Base-by-base conservation (phyloP, 2,113 vertebrate species). In the Oryzias melastigma region DNA sequence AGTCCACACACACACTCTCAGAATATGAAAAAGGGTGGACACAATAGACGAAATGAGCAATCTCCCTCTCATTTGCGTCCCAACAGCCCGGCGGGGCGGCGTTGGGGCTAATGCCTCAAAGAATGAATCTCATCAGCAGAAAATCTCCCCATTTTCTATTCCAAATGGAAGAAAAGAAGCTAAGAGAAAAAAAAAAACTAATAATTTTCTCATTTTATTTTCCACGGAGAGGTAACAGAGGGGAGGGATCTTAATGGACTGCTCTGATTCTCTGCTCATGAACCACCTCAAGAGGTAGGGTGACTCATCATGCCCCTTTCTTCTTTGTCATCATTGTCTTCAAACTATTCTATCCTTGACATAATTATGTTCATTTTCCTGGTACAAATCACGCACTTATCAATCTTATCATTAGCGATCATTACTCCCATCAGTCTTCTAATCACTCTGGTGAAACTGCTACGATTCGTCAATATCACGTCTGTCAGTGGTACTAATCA, bases 101-200 rank as follows among this genome's bases (percentile, higher is more conserved):
- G 58, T 58, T 65, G 44, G 46, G 71, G 77, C 75, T 73, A 77
- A 83, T 35, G 27, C 62, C 64, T 66, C 22, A 41, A 49, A 77
- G 81, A 75, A 73, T 29, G 63, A 68, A 65, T 84, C 78, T 85
- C 76, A 85, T 85, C 77, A 71, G 67, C 24, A 16, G 59, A 72
- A 70, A 82, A 56, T 64, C 81, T 72, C 52, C 65, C 72, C 62
- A 52, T 71, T 79, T 76, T 77, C 62, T 35, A 68, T 85, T 76
- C 74, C 68, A 47, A 76, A 52, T 74, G 14, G 10, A 59, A 58
- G 45, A 68, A 46, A 54, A 76, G 68, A 68, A 42, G 56, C 61
- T 47, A 64, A 29, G 53, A 65, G 62, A 25, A 60, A 20, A 16
- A 24, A 52, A 29, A 27, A 16, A 17, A 35, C 52, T 62, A 69